Evolutionary conservation across 2,113 vertebrate genomes (phyloP).

Genomic region (Syngnathus scovelli): DNA sequence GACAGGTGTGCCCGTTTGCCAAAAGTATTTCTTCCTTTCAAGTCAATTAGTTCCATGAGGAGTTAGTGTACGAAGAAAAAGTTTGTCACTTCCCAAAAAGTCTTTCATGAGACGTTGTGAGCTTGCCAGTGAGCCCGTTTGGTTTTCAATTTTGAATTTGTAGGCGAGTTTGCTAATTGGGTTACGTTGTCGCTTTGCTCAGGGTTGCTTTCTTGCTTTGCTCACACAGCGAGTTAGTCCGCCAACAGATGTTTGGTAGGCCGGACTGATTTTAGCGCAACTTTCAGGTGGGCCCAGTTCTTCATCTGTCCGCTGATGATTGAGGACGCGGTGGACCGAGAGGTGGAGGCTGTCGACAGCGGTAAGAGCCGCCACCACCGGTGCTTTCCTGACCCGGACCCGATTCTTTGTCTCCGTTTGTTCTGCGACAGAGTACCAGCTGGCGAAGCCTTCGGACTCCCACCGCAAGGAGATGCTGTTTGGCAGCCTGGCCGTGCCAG

Average conservation of each 20-base stretch:
- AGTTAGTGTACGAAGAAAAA: no score
- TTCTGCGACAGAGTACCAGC: slow-evolving; percentile 80
- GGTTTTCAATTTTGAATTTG: no score
- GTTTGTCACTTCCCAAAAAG: no score
- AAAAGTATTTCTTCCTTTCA: no score
- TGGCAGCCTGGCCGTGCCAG: slow-evolving; percentile 86
- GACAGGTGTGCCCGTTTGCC: slow-evolving; percentile 74
- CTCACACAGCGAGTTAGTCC: background rate
- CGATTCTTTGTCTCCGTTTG: background rate
- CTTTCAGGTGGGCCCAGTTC: slow-evolving; percentile 91
- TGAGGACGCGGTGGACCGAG: slow-evolving; percentile 88
- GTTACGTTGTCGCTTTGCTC: no score
- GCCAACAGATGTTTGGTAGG: background rate
- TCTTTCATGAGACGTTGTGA: no score
- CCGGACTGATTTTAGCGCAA: background rate
- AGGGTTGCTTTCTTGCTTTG: no score
- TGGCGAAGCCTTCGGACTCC: slow-evolving; percentile 86
- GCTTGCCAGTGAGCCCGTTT: no score
- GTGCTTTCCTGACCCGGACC: no score
- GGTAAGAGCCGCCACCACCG: slow-evolving; percentile 69
- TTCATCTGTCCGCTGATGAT: slow-evolving; percentile 96
- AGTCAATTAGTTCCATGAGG: no score
- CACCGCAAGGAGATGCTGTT: slow-evolving; percentile 94
- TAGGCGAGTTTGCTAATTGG: no score
- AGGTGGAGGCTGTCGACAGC: slow-evolving; percentile 96